Evolutionary conservation across 2,113 vertebrate genomes (phyloP).

Genomic region (Cyprinodon brontotheroides): DNA sequence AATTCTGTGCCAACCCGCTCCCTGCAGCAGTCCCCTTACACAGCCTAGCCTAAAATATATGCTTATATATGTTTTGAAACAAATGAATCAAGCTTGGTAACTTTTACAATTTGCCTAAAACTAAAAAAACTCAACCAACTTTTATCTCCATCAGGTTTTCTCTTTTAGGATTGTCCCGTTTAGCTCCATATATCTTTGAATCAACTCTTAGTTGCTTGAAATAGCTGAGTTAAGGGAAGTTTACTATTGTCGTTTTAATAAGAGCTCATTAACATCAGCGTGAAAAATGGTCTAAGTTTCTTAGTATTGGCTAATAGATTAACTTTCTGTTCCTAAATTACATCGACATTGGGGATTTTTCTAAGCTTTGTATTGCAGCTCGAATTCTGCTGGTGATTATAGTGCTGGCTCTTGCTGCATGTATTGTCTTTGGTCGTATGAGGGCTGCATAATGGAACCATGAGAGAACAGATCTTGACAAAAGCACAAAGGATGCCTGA

Average conservation of each 20-base stretch:
- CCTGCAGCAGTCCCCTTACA: too few species aligned
- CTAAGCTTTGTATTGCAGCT: conserved; percentile 31
- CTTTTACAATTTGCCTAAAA: too few species aligned
- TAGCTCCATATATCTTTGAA: neutral
- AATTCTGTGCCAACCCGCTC: too few species aligned
- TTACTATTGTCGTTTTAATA: conserved; percentile 32
- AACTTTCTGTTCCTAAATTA: conserved; percentile 8
- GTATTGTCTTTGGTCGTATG: conserved; percentile 40
- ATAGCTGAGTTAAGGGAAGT: conserved; percentile 7
- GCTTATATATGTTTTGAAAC: too few species aligned
- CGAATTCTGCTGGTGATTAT: conserved; percentile 43
- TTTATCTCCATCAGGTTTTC: neutral
- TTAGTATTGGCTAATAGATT: conserved; percentile 32
- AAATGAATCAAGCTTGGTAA: too few species aligned
- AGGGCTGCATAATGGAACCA: conserved; percentile 39
- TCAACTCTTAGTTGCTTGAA: neutral
- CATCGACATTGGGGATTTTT: conserved; percentile 11
- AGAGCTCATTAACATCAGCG: conserved; percentile 7
- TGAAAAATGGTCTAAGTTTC: conserved; percentile 36
- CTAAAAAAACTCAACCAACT: too few species aligned
- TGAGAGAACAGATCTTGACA: conserved; percentile 42
- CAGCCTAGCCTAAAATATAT: too few species aligned
- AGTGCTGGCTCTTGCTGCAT: conserved; percentile 21
- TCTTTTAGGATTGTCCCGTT: neutral
- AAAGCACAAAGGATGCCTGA: conserved; percentile 23